Conservation (phyloP, 2,888 invertebrate genomes). For the Baccha elongata region DNA sequence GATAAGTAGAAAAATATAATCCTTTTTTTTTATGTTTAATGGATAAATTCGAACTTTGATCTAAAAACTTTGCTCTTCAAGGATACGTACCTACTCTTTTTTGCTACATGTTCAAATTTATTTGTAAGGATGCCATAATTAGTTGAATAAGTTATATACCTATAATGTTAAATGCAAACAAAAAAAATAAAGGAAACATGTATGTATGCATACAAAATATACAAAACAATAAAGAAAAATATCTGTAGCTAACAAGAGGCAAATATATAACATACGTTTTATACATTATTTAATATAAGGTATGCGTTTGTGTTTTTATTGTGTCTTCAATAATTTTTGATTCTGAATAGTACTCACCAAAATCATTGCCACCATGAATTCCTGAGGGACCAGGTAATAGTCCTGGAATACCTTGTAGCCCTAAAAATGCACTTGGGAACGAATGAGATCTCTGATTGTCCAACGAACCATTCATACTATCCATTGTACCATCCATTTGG, state of each 20-base stretch:
- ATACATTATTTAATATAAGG: conserved; percentile 26
- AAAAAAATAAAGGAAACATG: conserved; percentile 9
- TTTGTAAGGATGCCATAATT: conserved; percentile 42
- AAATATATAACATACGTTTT: conserved; percentile 73
- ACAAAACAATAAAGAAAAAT: conserved; percentile 53
- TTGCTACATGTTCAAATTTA: too few species aligned
- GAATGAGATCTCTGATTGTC: conserved; percentile 88
- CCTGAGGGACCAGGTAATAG: conserved; percentile 94
- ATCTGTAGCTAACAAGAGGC: conserved; percentile 74
- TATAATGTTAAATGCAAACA: conserved; percentile 21
- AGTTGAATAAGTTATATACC: not conserved
- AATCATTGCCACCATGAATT: conserved; percentile 90
- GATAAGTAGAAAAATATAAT: too few species aligned
- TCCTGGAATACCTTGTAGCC: conserved; percentile 90
- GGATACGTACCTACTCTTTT: too few species aligned
- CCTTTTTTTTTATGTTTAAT: too few species aligned
- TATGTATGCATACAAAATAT: conserved; percentile 15
- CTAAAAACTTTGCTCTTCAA: too few species aligned
- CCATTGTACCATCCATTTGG: conserved; percentile 85
- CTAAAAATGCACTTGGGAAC: conserved; percentile 91
- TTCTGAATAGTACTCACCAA: conserved; percentile 85
- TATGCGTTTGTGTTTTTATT: conserved; percentile 42
- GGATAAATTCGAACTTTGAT: too few species aligned
- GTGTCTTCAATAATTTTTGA: not conserved
- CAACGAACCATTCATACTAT: conserved; percentile 86